Conservation (phyloP, 2,113 vertebrate genomes). For the Chionomys nivalis region DNA sequence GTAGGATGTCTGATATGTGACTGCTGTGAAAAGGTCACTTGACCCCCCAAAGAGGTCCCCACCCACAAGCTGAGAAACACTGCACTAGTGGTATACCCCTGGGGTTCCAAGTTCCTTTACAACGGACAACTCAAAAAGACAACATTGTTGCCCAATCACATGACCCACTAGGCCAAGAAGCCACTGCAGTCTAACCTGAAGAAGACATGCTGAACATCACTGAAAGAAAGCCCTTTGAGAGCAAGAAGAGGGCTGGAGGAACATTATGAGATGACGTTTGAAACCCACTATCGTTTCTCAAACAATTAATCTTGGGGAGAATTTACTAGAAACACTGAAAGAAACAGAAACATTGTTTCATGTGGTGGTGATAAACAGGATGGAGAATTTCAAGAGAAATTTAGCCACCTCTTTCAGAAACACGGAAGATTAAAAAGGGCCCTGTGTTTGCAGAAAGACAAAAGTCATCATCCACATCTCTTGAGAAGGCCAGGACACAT, state of each 20-base stretch:
- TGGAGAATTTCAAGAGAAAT: background rate
- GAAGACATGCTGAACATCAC: background rate
- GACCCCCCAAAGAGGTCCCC: background rate
- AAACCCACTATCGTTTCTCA: background rate
- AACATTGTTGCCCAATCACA: background rate
- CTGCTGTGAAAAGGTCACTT: background rate
- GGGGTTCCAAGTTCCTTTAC: background rate
- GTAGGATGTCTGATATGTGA: background rate
- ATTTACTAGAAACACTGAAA: background rate
- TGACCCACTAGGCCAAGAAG: background rate
- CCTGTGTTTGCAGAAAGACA: conserved; percentile 28
- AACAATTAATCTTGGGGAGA: conserved; percentile 2
- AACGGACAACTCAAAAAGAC: conserved; percentile 29
- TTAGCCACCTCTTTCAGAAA: conserved; percentile 5
- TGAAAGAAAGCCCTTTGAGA: conserved; percentile 19
- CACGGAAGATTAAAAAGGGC: background rate
- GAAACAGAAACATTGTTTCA: background rate
- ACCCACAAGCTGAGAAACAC: background rate
- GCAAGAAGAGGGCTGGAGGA: background rate
- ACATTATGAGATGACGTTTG: background rate
- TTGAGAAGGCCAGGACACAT: conserved; percentile 13
- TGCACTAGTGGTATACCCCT: background rate
- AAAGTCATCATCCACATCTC: background rate
- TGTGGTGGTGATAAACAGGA: background rate
- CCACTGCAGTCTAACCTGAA: background rate